Percentiles rank a stretch among this genome's conserved stretches.
Evolutionary conservation across 2,113 vertebrate genomes (phyloP).

Genomic region (Pluvianellus socialis): DNA sequence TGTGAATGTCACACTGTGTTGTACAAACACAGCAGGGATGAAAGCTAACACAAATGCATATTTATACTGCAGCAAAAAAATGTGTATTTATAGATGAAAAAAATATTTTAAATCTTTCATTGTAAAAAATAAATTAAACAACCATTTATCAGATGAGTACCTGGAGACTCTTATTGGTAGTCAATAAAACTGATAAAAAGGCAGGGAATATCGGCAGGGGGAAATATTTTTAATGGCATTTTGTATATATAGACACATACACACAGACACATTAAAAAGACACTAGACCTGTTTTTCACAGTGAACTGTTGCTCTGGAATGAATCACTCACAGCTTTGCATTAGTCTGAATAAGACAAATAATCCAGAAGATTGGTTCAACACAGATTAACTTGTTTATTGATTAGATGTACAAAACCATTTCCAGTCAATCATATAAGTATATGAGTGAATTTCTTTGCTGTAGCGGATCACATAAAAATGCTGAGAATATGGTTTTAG

Average conservation of each 20-base stretch:
- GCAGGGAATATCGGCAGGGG: neutral
- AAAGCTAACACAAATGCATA: conserved; percentile 12
- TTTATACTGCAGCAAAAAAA: conserved; percentile 27
- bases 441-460: neutral
- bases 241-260: neutral
- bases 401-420: neutral
- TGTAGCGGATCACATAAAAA: neutral
- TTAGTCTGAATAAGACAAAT: neutral
- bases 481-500: neutral
- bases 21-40: conserved; percentile 17
- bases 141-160: neutral
- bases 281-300: neutral
- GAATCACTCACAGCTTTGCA: neutral
- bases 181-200: neutral
- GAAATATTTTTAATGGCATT: neutral
- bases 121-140: neutral
- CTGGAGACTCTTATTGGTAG: neutral
- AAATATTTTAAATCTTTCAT: neutral
- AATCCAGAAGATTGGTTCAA: neutral
- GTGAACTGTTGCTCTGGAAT: neutral
- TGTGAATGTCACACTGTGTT: conserved; percentile 19
- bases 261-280: neutral
- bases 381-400: neutral
- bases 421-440: neutral
- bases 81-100: neutral